These are phyloP conservation scores for Barnardius zonarius DNA, from an alignment of 2,113 vertebrate genomes.

Conservation along the genomic window DNA sequence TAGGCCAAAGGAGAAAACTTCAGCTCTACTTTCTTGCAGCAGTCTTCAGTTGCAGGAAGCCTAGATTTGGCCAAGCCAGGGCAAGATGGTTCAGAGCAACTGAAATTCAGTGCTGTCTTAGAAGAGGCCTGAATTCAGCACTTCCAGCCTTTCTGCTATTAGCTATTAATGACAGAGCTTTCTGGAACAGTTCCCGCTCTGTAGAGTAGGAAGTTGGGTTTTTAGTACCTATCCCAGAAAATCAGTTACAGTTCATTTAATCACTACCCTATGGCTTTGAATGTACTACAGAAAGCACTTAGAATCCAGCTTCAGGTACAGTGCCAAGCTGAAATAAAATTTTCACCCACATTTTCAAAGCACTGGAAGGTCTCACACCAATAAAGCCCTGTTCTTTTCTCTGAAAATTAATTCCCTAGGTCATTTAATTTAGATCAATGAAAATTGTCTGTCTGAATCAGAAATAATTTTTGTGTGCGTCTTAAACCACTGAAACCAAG, in stretches of 20 bases:
- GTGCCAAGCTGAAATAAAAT: background rate
- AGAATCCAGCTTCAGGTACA: background rate
- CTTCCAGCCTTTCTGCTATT: background rate
- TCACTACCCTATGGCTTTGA: background rate
- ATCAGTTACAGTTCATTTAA: background rate
- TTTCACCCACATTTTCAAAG: background rate
- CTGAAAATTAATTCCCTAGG: background rate
- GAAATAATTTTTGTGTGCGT: background rate
- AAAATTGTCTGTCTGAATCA: background rate
- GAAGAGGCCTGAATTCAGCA: background rate
- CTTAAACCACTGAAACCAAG: background rate
- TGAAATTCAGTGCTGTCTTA: background rate
- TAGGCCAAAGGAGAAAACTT: constrained; percentile 29
- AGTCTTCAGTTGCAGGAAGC: background rate
- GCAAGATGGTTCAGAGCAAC: background rate
- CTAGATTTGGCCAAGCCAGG: background rate
- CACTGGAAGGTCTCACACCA: background rate
- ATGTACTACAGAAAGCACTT: background rate
- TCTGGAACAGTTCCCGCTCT: background rate
- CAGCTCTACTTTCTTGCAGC: background rate
- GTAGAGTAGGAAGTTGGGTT: background rate
- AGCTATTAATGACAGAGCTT: background rate
- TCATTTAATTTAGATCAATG: background rate
- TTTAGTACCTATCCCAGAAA: background rate
- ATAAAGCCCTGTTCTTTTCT: background rate